Conservation (phyloP, 2,888 invertebrate genomes). For the Meandrusa payeni region DNA sequence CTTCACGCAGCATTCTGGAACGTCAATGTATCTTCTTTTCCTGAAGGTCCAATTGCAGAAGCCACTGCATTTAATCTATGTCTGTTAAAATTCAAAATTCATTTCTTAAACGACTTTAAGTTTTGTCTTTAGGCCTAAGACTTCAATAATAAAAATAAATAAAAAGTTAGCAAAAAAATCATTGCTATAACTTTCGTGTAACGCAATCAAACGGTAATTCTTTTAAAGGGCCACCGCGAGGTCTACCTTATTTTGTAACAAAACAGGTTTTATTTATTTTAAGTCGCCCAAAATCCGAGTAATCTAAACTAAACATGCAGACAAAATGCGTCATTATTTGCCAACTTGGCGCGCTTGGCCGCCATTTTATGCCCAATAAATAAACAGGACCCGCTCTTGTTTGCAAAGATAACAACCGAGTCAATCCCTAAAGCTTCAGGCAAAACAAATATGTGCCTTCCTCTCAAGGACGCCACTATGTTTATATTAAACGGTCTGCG, state of each 20-base stretch:
- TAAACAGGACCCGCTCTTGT: conserved; percentile 51
- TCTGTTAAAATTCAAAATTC: too few relatives aligned
- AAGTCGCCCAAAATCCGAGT: conserved; percentile 34
- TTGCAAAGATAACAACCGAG: conserved; percentile 68
- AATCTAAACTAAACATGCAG: conserved; percentile 35
- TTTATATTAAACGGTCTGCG: conserved; percentile 31
- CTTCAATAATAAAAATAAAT: too few relatives aligned
- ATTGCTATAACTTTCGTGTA: too few relatives aligned
- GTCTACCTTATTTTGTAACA: conserved; percentile 10
- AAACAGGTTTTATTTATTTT: conserved; percentile 33
- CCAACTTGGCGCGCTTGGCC: conserved; percentile 26
- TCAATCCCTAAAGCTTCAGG: conserved; percentile 55
- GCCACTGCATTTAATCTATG: too few relatives aligned
- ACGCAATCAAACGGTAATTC: too few relatives aligned
- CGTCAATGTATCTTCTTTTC: too few relatives aligned
- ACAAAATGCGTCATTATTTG: conserved; percentile 31
- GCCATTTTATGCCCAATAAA: conserved; percentile 44
- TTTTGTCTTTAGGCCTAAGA: too few relatives aligned
- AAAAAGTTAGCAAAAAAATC: too few relatives aligned
- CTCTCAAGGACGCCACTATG: conserved; percentile 53
- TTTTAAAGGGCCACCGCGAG: too few relatives aligned
- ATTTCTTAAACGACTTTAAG: too few relatives aligned
- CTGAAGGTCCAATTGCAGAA: too few relatives aligned
- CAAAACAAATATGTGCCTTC: conserved; percentile 70
- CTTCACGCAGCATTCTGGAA: too few relatives aligned